A percentile compares a stretch with the other conserved stretches of the same genome.
phyloP scores from a whole-genome alignment of 2,797 vertebrate species.

The Syndactyla subalaris region DNA sequence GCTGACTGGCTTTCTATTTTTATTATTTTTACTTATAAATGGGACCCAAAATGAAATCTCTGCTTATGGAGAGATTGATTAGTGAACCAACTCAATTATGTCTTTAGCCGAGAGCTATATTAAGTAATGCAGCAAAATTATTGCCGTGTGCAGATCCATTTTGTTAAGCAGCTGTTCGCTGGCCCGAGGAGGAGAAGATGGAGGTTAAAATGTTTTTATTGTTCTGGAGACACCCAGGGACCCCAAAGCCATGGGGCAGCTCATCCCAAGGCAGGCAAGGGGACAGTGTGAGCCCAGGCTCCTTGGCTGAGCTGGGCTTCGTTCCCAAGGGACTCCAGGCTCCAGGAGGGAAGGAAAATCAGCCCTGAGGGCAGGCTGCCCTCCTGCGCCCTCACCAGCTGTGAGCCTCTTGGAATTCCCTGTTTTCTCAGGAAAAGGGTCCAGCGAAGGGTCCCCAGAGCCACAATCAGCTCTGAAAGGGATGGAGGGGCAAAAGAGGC shows the following conservation, averaged over 20 bases:
- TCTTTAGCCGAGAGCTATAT: slow-evolving; percentile 80
- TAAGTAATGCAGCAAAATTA: slow-evolving; percentile 79
- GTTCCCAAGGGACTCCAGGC: not conserved
- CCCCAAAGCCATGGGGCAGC: not conserved
- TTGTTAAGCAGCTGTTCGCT: slow-evolving; percentile 76
- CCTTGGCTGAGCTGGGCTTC: not conserved
- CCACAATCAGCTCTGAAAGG: not conserved
- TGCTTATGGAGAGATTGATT: slow-evolving; percentile 81
- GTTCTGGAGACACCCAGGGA: not conserved
- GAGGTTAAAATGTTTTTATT: slow-evolving; percentile 59
- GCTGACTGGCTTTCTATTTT: not conserved
- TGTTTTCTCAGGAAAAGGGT: too few relatives aligned
- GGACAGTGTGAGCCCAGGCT: not conserved
- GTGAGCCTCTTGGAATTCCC: not conserved
- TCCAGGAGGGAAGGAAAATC: not conserved
- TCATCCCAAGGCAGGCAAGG: rapidly evolving
- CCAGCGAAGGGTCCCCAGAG: not conserved
- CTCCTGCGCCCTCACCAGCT: not conserved
- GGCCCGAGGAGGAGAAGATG: slow-evolving; percentile 71
- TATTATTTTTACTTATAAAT: slow-evolving; percentile 59
- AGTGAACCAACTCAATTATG: slow-evolving; percentile 82
- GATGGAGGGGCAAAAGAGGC: not conserved
- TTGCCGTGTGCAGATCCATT: slow-evolving; percentile 76
- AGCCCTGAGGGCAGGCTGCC: not conserved
- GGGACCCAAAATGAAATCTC: slow-evolving; percentile 56